Evolutionary conservation across 2,888 invertebrate genomes (phyloP).

Genomic region (Notocelia uddmanniana): DNA sequence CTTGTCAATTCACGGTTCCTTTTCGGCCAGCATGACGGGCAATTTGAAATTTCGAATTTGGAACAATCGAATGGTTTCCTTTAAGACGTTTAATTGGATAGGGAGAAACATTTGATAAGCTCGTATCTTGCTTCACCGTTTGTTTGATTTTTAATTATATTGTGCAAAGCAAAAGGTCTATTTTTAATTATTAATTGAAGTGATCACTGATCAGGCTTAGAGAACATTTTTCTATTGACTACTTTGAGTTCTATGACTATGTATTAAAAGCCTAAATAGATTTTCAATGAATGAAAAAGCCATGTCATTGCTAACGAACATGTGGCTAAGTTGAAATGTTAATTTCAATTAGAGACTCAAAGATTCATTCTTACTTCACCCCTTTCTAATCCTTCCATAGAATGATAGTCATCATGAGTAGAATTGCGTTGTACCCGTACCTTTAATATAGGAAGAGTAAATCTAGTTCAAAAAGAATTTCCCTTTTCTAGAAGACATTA

Average conservation of each 20-base stretch:
- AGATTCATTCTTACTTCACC: conserved; percentile 30
- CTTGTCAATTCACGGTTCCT: conserved; percentile 73
- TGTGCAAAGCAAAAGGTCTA: no score
- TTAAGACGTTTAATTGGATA: conserved; percentile 73
- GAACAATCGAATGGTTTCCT: conserved; percentile 68
- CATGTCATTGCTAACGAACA: conserved; percentile 66
- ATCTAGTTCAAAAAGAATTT: no score
- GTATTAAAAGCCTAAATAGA: conserved; percentile 1
- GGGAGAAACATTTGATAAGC: conserved; percentile 56
- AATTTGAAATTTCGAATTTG: conserved; percentile 60
- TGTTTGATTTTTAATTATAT: not conserved
- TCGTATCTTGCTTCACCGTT: not conserved
- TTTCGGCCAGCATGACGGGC: conserved; percentile 67
- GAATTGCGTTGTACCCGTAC: not conserved
- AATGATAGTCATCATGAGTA: not conserved
- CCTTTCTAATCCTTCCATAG: conserved; percentile 26
- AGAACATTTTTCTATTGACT: conserved; percentile 21
- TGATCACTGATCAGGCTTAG: conserved; percentile 54
- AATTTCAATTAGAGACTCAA: conserved; percentile 49
- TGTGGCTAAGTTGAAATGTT: conserved; percentile 57
- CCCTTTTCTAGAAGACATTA: no score
- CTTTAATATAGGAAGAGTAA: not conserved
- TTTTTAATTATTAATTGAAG: not conserved
- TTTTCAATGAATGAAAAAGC: conserved; percentile 53
- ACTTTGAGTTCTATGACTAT: conserved; percentile 13